These are phyloP conservation scores for Arizona elegans DNA, from an alignment of 2,113 vertebrate species.

Conservation along the genomic window DNA sequence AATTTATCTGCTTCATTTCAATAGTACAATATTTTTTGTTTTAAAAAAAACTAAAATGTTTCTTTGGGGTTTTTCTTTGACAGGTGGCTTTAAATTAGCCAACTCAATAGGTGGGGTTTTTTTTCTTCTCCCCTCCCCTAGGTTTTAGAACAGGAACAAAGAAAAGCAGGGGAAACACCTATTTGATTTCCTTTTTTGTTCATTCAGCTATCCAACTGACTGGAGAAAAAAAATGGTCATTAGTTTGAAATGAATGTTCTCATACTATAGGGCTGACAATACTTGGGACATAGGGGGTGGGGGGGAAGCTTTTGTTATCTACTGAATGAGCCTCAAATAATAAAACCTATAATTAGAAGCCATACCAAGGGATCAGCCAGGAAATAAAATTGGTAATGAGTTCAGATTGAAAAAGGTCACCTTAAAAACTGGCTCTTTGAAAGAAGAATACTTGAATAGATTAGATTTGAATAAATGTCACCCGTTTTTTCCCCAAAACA, in stretches of 20 bases:
- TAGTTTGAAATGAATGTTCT: constrained; percentile 22
- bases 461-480: background rate
- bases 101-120: background rate
- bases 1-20: background rate
- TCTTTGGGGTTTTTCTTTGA: background rate
- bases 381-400: constrained; percentile 19
- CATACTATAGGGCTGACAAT: constrained; percentile 19
- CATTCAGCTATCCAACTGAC: background rate
- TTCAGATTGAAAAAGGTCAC: background rate
- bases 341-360: constrained; percentile 32
- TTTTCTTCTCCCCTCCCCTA: background rate
- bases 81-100: background rate
- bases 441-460: constrained; percentile 32
- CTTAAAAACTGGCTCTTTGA: constrained; percentile 27
- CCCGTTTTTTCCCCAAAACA: background rate
- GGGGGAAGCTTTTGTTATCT: constrained; percentile 10
- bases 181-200: background rate
- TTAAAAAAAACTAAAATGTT: no score
- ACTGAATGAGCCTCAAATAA: constrained; percentile 29
- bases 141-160: background rate
- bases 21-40: background rate
- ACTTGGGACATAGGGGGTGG: background rate
- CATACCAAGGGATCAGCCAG: constrained; percentile 13
- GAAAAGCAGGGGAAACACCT: background rate
- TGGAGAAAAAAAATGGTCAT: constrained; percentile 4